phyloP scores from a whole-genome alignment of 2,888 invertebrate species.

The Mamestra brassicae region DNA sequence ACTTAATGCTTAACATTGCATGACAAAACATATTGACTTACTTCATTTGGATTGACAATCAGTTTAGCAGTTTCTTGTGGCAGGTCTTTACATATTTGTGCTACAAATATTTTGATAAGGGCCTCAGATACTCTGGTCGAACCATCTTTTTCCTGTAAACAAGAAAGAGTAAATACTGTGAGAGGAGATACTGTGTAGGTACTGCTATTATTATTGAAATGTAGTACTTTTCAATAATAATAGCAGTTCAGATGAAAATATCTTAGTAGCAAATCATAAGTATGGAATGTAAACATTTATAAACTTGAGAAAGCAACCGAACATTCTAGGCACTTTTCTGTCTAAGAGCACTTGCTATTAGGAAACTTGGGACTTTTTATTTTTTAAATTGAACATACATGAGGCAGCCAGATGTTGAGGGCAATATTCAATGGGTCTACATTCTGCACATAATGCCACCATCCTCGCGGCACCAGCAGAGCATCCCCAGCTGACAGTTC shows the following conservation, averaged over 20 bases:
- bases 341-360: background rate
- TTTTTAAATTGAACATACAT: constrained; percentile 87
- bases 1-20: no score
- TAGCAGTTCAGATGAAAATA: no score
- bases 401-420: constrained; percentile 94
- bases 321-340: background rate
- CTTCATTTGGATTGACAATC: constrained; percentile 93
- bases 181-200: background rate
- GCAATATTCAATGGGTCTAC: constrained; percentile 92
- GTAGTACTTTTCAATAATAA: no score
- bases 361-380: background rate
- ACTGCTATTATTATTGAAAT: no score
- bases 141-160: constrained; percentile 87
- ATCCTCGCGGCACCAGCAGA: constrained; percentile 96
- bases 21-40: constrained; percentile 67
- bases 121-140: constrained; percentile 91
- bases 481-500: constrained; percentile 96
- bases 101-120: constrained; percentile 92
- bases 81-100: constrained; percentile 91
- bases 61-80: constrained; percentile 85
- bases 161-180: constrained; percentile 2
- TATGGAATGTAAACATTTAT: background rate
- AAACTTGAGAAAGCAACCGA: background rate
- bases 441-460: constrained; percentile 99
- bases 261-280: background rate